These are phyloP conservation scores for Trichogramma pretiosum DNA, from an alignment of 1,140 invertebrate genomes.

Conservation along the genomic window DNA sequence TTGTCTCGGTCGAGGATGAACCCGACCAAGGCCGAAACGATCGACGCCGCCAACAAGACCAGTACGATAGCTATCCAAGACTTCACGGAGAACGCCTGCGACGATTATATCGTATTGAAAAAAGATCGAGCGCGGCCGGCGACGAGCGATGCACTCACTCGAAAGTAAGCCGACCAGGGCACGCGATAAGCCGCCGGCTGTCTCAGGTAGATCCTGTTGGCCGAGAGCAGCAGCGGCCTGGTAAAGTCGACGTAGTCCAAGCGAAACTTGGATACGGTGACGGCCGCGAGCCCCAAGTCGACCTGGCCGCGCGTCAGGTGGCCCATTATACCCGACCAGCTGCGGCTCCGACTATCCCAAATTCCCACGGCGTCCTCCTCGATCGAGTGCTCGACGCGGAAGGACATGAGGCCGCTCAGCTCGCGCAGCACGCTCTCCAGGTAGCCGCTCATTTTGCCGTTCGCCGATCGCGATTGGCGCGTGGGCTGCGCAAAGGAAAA, in stretches of 20 bases:
- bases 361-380: slow-evolving; percentile 5
- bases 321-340: slow-evolving; percentile 22
- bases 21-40: not conserved
- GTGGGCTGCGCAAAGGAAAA: not conserved
- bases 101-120: not conserved
- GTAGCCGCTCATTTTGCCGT: slow-evolving; percentile 6
- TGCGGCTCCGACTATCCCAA: not conserved
- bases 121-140: not conserved
- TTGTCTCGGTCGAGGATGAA: not conserved
- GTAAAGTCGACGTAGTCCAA: slow-evolving; percentile 26
- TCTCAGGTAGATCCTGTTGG: slow-evolving; percentile 19
- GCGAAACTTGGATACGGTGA: slow-evolving; percentile 24
- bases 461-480: not conserved
- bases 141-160: slow-evolving; percentile 14
- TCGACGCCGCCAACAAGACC: slow-evolving; percentile 8
- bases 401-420: slow-evolving; percentile 15
- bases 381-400: not conserved
- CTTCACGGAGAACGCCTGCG: slow-evolving; percentile 13
- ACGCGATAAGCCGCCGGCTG: slow-evolving; percentile 16
- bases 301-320: slow-evolving; percentile 10
- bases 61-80: slow-evolving; percentile 17
- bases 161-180: slow-evolving; percentile 27
- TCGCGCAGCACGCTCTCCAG: slow-evolving; percentile 13
- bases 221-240: slow-evolving; percentile 20
- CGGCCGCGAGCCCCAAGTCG: slow-evolving; percentile 16